Evolutionary conservation across 1,140 invertebrate species (phyloP).

Genomic region (Drosophila kurseongensis): DNA sequence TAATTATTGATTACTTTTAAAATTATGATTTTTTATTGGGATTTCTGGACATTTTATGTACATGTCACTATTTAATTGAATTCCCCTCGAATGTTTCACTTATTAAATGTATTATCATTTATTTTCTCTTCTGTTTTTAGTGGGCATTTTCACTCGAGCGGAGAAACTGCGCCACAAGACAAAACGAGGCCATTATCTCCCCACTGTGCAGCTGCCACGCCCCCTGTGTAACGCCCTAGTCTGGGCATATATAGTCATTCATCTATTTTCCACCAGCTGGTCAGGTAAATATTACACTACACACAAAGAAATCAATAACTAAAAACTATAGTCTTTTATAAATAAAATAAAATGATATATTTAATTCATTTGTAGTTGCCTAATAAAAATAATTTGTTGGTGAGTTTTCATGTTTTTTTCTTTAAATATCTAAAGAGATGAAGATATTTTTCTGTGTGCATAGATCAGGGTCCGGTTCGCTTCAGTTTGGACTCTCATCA

Average conservation of each 20-base stretch:
- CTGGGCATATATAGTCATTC: slow-evolving; percentile 27
- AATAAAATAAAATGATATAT: no score
- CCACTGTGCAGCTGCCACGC: slow-evolving; percentile 32
- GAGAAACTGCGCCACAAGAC: slow-evolving; percentile 37
- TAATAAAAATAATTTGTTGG: no score
- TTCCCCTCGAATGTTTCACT: background rate
- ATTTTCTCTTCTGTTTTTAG: slow-evolving; percentile 9
- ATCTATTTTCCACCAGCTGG: slow-evolving; percentile 6
- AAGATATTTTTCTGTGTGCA: background rate
- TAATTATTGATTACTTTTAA: no score
- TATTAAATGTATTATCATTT: slow-evolving; percentile 12
- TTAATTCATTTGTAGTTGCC: no score
- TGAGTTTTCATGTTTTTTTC: no score
- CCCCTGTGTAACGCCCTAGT: slow-evolving; percentile 15
- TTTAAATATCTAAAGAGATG: no score
- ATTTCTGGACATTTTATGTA: background rate
- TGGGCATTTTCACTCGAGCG: slow-evolving; percentile 20
- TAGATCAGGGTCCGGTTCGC: slow-evolving; percentile 14
- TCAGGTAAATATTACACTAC: slow-evolving; percentile 18
- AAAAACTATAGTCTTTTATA: background rate
- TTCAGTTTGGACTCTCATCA: slow-evolving; percentile 26
- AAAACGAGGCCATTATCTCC: slow-evolving; percentile 41
- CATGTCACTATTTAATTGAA: slow-evolving; percentile 6
- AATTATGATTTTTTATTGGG: background rate
- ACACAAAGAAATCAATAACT: background rate